A percentile compares a stretch with the other conserved stretches of the same genome.
These are phyloP conservation scores for Scomber scombrus DNA, from an alignment of 2,113 vertebrate species.

Conservation along the genomic window DNA sequence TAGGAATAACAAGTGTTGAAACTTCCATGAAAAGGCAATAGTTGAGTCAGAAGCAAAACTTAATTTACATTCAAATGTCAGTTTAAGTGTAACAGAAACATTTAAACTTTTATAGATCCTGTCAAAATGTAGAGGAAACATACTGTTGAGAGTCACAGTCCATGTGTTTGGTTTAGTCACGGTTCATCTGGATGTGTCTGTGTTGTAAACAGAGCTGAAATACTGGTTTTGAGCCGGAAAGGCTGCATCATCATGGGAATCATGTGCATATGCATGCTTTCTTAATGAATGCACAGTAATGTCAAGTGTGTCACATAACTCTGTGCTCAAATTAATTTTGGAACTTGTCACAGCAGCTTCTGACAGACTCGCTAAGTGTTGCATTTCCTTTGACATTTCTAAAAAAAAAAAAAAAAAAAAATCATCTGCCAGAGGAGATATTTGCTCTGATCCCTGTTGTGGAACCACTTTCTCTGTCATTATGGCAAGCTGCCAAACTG, in stretches of 20 bases:
- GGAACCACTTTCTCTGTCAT: slow-evolving; percentile 8
- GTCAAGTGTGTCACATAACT: too few relatives aligned
- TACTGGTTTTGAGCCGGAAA: neutral
- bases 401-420: neutral
- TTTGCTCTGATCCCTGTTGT: neutral
- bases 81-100: neutral
- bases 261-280: neutral
- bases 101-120: neutral
- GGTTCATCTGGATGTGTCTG: neutral
- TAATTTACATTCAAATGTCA: too few relatives aligned
- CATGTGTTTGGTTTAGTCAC: neutral
- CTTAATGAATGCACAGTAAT: rapidly evolving
- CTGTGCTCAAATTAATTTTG: neutral
- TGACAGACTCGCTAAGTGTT: neutral
- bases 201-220: neutral
- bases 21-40: too few relatives aligned
- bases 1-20: neutral
- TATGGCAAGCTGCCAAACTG: neutral
- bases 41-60: too few relatives aligned
- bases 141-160: neutral
- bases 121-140: too few relatives aligned
- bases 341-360: neutral
- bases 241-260: neutral
- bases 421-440: neutral
- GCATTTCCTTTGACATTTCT: neutral